Evolutionary conservation across 2,888 invertebrate species (phyloP), one percentile per base, ranked within the genome.

Genomic region (Pycnomerus fuliginosus): DNA sequence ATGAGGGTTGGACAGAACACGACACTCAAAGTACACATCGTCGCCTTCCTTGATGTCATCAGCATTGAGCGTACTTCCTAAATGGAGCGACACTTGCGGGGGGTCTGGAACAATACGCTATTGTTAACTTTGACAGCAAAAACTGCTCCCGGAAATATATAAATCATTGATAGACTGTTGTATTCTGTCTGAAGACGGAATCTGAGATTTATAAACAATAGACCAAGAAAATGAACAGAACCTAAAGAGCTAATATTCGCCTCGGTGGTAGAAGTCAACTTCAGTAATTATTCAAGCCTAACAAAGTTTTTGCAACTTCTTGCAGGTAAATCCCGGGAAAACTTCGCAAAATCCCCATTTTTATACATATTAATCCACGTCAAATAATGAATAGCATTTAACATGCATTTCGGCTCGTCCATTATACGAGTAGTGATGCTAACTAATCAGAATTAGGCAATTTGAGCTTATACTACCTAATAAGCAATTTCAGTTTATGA

Each of bases 1-100:
- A 50, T 84, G 83, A 22, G 92, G 92, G 76, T 91, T 90, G 61
- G 92, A 87, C 65, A 86, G 84, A 64, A 92, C 89, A 76, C 90
- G 89, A 75, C 92, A 92, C 76, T 92, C 92, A 74, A 92, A 91
- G 77, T 91, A 91, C 47, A 91, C 90, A 75, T 91, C 91, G 66
- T 90, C 91, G 35, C 91, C 90, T 73, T 92, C 92, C 73, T 91
- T 92, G 76, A 92, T 92, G 76, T 91, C 90, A 55, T 87, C 85
- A 43, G 89, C 84, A 61, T 86, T 85, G 56, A 92, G 77, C 44
- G 90, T 90, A 66, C 88, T 87, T 64, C 92, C 92, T 55, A 92
- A 78, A 48, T 85, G 79, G 58, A 92, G 73, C 38, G 84, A 82
- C 50, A 92, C 90, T 67, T 90, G 84, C 31, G 92, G 92, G 8